Evolutionary conservation across 2,113 vertebrate genomes (phyloP).

Genomic region (Prolemur simus): DNA sequence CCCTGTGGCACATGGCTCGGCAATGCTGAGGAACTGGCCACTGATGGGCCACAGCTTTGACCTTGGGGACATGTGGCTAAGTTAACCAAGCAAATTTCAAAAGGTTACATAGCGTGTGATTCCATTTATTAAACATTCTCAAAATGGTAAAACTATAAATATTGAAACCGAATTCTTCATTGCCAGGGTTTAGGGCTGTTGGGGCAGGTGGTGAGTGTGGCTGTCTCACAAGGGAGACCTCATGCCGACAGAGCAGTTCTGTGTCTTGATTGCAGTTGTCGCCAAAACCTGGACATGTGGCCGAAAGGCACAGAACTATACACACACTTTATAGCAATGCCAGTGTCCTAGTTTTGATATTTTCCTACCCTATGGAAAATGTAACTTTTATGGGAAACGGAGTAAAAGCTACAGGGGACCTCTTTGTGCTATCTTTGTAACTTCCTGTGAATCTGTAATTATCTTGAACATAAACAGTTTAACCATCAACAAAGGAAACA

Average conservation of each 20-base stretch:
- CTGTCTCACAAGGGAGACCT: neutral
- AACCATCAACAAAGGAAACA: neutral
- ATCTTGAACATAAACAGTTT: slow-evolving; percentile 12
- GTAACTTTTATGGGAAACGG: neutral
- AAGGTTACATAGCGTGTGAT: neutral
- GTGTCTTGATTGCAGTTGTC: neutral
- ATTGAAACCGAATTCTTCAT: neutral
- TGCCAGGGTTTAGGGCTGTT: neutral
- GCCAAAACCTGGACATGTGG: neutral
- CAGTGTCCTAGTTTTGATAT: neutral
- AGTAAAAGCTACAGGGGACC: neutral
- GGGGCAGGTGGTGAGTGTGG: neutral
- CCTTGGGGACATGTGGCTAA: neutral
- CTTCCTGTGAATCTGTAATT: neutral
- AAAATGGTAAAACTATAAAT: neutral
- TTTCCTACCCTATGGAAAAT: neutral
- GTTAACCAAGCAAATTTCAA: neutral
- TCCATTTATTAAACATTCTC: neutral
- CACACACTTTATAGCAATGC: neutral
- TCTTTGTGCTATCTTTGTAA: neutral
- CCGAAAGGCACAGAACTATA: too few relatives aligned
- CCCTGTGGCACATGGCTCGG: neutral
- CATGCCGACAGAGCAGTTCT: neutral
- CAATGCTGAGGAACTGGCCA: too few relatives aligned
- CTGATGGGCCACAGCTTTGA: neutral